These are phyloP conservation scores for Chitala chitala DNA, from an alignment of 2,113 vertebrate genomes.

Conservation along the genomic window DNA sequence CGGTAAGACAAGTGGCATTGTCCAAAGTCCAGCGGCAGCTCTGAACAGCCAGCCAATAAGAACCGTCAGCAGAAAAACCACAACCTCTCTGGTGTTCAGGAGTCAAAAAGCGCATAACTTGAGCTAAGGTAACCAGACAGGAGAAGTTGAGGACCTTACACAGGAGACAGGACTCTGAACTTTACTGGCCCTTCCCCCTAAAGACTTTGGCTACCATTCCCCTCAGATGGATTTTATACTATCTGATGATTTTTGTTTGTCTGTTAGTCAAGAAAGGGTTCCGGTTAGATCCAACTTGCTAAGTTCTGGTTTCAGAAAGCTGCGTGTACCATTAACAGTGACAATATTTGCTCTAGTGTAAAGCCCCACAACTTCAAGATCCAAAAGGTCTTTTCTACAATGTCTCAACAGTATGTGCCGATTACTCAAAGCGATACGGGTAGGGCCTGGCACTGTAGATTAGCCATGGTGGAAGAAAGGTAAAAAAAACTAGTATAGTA, in stretches of 20 bases:
- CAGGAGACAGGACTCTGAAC: neutral
- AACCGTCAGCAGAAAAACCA: no score
- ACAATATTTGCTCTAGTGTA: conserved; percentile 33
- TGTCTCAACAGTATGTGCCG: conserved; percentile 94
- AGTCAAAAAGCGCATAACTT: neutral
- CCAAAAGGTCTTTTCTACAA: conserved; percentile 59
- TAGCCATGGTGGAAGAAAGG: conserved; percentile 88
- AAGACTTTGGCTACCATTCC: conserved; percentile 31
- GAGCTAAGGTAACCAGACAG: conserved; percentile 11
- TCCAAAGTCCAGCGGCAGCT: neutral
- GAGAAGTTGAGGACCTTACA: neutral
- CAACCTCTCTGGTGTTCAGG: neutral
- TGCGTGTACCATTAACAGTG: conserved; percentile 26
- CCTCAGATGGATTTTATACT: conserved; percentile 42
- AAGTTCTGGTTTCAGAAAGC: conserved; percentile 42
- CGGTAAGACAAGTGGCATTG: neutral
- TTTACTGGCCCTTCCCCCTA: neutral
- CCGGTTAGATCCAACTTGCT: conserved; percentile 64
- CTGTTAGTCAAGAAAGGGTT: conserved; percentile 72
- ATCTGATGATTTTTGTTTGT: conserved; percentile 46
- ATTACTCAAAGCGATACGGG: conserved; percentile 99
- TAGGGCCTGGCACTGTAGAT: conserved; percentile 96
- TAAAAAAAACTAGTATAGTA: conserved; percentile 89
- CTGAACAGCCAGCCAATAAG: neutral
- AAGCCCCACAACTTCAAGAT: conserved; percentile 54